Evolutionary conservation across 2,113 vertebrate species (phyloP).

Genomic region (Paratilapia polleni): DNA sequence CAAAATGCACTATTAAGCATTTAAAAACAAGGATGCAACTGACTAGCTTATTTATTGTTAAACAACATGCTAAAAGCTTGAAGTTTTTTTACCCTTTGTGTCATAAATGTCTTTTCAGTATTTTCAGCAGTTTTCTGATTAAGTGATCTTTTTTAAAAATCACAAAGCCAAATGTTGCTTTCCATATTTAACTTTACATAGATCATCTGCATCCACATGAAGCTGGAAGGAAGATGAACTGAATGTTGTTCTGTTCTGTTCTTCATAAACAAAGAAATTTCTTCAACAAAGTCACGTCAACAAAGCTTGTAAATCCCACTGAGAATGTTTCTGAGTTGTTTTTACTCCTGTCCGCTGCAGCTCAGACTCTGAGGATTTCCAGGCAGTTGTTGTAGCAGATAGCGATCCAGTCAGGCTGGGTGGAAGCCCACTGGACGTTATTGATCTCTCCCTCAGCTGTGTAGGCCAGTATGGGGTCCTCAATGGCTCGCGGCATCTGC

Average conservation of each 20-base stretch:
- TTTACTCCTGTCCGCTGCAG: not conserved
- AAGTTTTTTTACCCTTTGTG: not conserved
- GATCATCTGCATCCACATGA: constrained; percentile 7
- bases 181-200: not conserved
- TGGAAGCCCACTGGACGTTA: constrained; percentile 99
- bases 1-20: not conserved
- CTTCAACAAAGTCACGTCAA: not conserved
- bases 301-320: not conserved
- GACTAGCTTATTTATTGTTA: no score
- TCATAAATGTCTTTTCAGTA: not conserved
- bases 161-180: not conserved
- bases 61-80: not conserved
- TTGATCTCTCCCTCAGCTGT: constrained; percentile 98
- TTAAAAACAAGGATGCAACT: not conserved
- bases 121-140: not conserved
- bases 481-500: constrained; percentile 98
- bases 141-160: no score
- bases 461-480: constrained; percentile 98
- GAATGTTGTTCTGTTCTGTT: not conserved
- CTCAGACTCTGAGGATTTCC: constrained; percentile 94
- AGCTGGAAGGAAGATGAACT: not conserved
- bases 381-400: constrained; percentile 99
- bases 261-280: not conserved
- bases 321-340: constrained; percentile 3
- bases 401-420: constrained; percentile 99